phyloP scores from a whole-genome alignment of 1,140 invertebrate species.

The Scaptomyza hsui region DNA sequence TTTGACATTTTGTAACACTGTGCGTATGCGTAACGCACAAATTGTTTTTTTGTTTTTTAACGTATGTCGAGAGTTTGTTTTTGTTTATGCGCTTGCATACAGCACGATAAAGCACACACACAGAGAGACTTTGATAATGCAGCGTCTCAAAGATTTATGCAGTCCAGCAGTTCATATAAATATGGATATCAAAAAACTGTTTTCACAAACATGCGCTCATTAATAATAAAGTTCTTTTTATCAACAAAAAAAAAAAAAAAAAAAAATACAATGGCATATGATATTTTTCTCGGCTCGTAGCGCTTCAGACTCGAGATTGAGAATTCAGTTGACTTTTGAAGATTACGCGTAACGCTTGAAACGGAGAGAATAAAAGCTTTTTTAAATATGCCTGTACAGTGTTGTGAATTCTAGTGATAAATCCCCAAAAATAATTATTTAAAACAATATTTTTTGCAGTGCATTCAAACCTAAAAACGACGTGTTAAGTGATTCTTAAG shows the following conservation, averaged over 20 bases:
- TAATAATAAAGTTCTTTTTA: conserved; percentile 16
- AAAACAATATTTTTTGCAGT: conserved; percentile 25
- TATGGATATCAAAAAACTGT: background rate
- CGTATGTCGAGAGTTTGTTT: conserved; percentile 21
- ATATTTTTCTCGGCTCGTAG: conserved; percentile 2
- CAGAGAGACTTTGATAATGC: conserved; percentile 26
- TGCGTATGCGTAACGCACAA: conserved; percentile 54
- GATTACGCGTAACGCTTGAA: conserved; percentile 10
- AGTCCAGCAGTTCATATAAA: conserved; percentile 9
- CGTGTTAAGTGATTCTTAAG: conserved; percentile 8
- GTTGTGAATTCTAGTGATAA: background rate
- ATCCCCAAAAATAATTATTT: background rate
- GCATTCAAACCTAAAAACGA: conserved; percentile 1
- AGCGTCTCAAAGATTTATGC: conserved; percentile 16
- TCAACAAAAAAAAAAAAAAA: conserved; percentile 5
- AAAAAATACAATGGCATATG: conserved; percentile 15
- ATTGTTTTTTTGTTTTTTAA: conserved; percentile 1
- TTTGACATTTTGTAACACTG: conserved; percentile 40
- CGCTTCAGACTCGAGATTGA: background rate
- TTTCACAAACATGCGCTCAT: conserved; percentile 9
- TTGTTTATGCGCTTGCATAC: conserved; percentile 47
- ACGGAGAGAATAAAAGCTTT: background rate
- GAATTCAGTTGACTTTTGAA: conserved; percentile 22
- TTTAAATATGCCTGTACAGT: background rate
- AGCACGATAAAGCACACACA: conserved; percentile 14